A percentile compares a stretch with the other conserved stretches of the same genome.
Evolutionary conservation across 1,140 invertebrate species (phyloP).

Genomic region (Ooceraea biroi): DNA sequence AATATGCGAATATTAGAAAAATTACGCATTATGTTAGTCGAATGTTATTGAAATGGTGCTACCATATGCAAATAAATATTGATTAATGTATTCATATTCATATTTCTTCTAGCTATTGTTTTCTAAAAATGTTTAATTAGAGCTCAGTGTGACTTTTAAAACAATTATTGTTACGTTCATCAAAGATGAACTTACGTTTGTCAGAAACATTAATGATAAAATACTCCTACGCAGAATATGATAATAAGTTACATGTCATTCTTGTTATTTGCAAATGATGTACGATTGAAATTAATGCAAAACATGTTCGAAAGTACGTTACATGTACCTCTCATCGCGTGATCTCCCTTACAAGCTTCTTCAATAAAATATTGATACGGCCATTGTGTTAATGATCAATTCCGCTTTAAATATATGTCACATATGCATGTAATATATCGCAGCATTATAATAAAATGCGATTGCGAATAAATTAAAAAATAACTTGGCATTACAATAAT

Average conservation of each 20-base stretch:
- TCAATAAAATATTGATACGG: slow-evolving; percentile 37
- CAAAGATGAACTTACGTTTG: not conserved
- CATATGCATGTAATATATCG: not conserved
- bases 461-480: slow-evolving; percentile 17
- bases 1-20: not conserved
- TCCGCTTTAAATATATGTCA: slow-evolving; percentile 26
- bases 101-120: no score
- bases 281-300: slow-evolving; percentile 33
- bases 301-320: slow-evolving; percentile 38
- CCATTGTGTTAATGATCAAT: not conserved
- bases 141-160: not conserved
- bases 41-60: not conserved
- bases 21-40: not conserved
- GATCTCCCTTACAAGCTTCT: slow-evolving; percentile 34
- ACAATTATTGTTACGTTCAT: not conserved
- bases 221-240: not conserved
- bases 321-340: slow-evolving; percentile 16
- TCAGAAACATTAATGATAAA: not conserved
- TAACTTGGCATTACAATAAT: not conserved
- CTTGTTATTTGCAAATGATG: slow-evolving; percentile 1
- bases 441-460: not conserved
- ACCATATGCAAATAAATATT: not conserved
- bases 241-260: slow-evolving; percentile 20
- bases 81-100: not conserved
- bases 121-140: no score